Evolutionary conservation across 1,140 invertebrate genomes (phyloP).

Genomic region (Macrobrachium rosenbergii): DNA sequence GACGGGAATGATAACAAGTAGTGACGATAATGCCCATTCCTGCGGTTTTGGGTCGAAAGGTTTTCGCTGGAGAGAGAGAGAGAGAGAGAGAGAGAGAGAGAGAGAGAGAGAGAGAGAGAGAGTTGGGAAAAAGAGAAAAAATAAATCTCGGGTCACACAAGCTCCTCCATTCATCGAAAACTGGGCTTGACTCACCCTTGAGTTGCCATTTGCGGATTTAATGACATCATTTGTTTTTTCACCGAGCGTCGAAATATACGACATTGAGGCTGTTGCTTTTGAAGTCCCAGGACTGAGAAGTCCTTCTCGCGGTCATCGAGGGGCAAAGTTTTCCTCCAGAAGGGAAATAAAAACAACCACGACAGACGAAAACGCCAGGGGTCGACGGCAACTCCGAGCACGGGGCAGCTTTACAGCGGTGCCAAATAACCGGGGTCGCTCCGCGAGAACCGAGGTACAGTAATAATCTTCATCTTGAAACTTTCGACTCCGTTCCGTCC

Average conservation of each 20-base stretch:
- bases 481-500: too few relatives aligned
- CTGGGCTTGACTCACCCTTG: slow-evolving; percentile 41
- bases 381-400: slow-evolving; percentile 12
- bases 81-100: too few relatives aligned
- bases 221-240: background rate
- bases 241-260: background rate
- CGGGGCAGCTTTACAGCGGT: slow-evolving; percentile 12
- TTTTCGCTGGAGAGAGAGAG: background rate
- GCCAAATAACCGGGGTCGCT: slow-evolving; percentile 31
- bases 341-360: background rate
- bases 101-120: too few relatives aligned
- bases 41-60: slow-evolving; percentile 18
- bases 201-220: slow-evolving; percentile 9
- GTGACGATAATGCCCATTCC: slow-evolving; percentile 46
- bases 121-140: too few relatives aligned
- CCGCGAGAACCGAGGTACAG: slow-evolving; percentile 25
- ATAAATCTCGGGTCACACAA: too few relatives aligned
- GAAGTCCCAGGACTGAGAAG: too few relatives aligned
- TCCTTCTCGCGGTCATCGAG: too few relatives aligned
- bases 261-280: background rate
- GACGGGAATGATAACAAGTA: slow-evolving; percentile 1
- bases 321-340: background rate
- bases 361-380: background rate
- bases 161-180: slow-evolving; percentile 42
- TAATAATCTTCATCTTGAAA: too few relatives aligned